Percentiles rank a stretch among this genome's conserved stretches.
Evolutionary conservation across 2,797 vertebrate genomes (phyloP).

Genomic region (Bovichtus diacanthus): DNA sequence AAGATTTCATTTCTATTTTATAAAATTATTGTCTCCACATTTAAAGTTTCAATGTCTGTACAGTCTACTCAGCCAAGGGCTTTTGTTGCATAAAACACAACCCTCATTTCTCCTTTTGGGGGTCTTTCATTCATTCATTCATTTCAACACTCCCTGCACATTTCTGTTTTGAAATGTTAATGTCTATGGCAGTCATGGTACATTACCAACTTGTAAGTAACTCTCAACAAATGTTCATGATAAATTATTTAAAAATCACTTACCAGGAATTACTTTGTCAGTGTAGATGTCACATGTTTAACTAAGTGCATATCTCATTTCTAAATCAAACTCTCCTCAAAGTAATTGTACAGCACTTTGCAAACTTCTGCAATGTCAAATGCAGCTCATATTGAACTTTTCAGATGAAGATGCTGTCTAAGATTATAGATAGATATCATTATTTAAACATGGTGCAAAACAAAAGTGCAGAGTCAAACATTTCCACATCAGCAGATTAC

Average conservation of each 20-base stretch:
- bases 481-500: slow-evolving; percentile 75
- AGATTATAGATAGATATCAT: slow-evolving; percentile 77
- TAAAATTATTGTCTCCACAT: not conserved
- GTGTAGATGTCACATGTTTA: slow-evolving; percentile 27
- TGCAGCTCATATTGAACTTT: slow-evolving; percentile 61
- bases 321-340: slow-evolving; percentile 30
- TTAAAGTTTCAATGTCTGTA: not conserved
- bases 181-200: not conserved
- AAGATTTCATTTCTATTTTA: slow-evolving; percentile 19
- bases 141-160: not conserved
- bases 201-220: slow-evolving; percentile 5
- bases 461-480: slow-evolving; percentile 69
- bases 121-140: not conserved
- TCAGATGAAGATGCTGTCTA: slow-evolving; percentile 59
- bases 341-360: slow-evolving; percentile 40
- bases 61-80: not conserved
- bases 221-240: not conserved
- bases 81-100: not conserved
- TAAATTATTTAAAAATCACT: slow-evolving; percentile 22
- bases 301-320: slow-evolving; percentile 12
- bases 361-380: slow-evolving; percentile 67
- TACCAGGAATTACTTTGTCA: slow-evolving; percentile 10
- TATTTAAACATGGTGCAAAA: slow-evolving; percentile 74
- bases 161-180: not conserved
- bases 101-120: not conserved